Conservation (phyloP, 2,888 invertebrate genomes). For the Druceiella hillmani region DNA sequence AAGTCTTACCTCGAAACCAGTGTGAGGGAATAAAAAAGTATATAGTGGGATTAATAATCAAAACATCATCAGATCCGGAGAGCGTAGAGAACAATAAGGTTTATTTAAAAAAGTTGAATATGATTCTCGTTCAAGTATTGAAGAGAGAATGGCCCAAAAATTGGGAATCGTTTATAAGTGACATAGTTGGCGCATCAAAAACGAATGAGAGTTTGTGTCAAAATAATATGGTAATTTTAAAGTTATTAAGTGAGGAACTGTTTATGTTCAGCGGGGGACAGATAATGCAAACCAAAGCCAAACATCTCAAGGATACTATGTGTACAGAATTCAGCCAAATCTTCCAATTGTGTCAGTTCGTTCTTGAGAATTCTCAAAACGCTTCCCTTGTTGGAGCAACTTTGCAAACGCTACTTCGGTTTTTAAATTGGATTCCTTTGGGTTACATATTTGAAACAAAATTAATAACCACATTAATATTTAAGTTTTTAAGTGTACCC, state of each 20-base stretch:
- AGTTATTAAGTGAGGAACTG: conserved; percentile 96
- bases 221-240: conserved; percentile 98
- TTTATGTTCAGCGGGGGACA: conserved; percentile 98
- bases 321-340: conserved; percentile 98
- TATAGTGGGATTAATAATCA: conserved; percentile 97
- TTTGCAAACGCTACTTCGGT: conserved; percentile 90
- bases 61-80: conserved; percentile 90
- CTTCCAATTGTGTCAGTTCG: conserved; percentile 96
- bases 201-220: conserved; percentile 98
- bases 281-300: conserved; percentile 98
- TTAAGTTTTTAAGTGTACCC: conserved; percentile 96
- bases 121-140: conserved; percentile 98
- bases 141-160: conserved; percentile 99
- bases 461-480: conserved; percentile 87
- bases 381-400: conserved; percentile 94
- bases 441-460: conserved; percentile 99
- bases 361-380: conserved; percentile 96
- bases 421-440: conserved; percentile 99
- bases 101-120: conserved; percentile 95
- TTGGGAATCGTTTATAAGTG: conserved; percentile 98
- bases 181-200: conserved; percentile 98
- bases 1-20: conserved; percentile 95
- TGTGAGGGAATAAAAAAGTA: conserved; percentile 99
- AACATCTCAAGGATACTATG: conserved; percentile 99
- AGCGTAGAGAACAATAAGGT: conserved; percentile 91